Evolutionary conservation across 2,113 vertebrate genomes (phyloP), one percentile per base, ranked within the genome.

Genomic region (Notarius lentiginosus): DNA sequence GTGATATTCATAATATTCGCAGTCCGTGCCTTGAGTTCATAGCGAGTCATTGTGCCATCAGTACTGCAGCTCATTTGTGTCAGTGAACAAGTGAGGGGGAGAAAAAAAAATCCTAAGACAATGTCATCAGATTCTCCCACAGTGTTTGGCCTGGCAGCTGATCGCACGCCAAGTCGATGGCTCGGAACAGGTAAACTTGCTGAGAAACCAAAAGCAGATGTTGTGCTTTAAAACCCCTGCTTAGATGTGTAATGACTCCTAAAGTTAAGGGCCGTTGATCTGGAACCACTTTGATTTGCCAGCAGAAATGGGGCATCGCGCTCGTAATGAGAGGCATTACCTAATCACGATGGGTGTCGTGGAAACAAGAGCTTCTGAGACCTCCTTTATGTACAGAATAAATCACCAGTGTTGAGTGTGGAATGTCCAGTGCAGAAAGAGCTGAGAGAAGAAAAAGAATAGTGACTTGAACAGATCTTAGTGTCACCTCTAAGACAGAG

Each of bases 241-340:
- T 92, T 80, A 89, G 89, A 93, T 90, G 88, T 90, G 70, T 90
- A 93, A 93, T 92, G 92, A 93, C 86, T 92, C 87, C 47, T 88
- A 87, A 92, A 91, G 92, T 91, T 90, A 89, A 87, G 82, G 76
- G 55, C 87, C 63, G 56, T 79, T 90, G 87, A 90, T 91, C 90
- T 92, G 88, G 84, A 88, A 86, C 80, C 75, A 82, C 72, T 91
- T 87, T 90, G 88, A 90, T 91, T 92, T 91, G 89, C 92, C 90
- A 92, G 86, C 82, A 84, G 86, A 91, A 93, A 87, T 91, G 88
- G 93, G 91, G 88, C 91, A 90, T 92, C 87, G 84, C 89, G 87
- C 90, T 92, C 73, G 63, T 84, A 88, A 90, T 61, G 88, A 91
- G 89, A 79, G 73, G 86, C 89, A 89, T 92, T 91, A 89, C 82